Conservation (phyloP, 2,888 invertebrate genomes). For the Phaedon cochleariae region DNA sequence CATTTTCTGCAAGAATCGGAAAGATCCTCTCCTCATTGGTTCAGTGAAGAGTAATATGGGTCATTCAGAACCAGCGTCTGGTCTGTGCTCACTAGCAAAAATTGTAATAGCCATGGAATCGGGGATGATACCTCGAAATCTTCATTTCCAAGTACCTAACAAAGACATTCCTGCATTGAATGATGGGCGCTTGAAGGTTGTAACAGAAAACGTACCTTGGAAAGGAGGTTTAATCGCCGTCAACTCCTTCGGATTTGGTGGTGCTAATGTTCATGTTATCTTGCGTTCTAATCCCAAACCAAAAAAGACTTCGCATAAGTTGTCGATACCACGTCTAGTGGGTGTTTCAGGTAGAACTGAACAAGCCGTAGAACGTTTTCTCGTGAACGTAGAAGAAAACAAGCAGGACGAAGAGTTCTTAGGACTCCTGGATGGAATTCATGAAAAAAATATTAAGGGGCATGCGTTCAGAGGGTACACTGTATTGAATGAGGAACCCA, state of each 20-base stretch:
- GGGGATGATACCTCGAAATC: constrained; percentile 75
- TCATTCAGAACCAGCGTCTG: neutral
- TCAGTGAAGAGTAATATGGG: neutral
- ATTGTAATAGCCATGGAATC: constrained; percentile 74
- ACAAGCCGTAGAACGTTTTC: constrained; percentile 71
- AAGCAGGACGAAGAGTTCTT: constrained; percentile 73
- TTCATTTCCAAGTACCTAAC: constrained; percentile 66
- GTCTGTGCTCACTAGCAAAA: constrained; percentile 60
- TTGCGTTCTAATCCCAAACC: constrained; percentile 57
- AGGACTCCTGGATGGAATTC: constrained; percentile 75
- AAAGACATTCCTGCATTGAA: constrained; percentile 29
- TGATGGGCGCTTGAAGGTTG: constrained; percentile 53
- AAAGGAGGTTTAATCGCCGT: constrained; percentile 67
- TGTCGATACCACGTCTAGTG: constrained; percentile 58
- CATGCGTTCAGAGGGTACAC: constrained; percentile 81
- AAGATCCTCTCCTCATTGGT: neutral
- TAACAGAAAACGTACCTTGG: constrained; percentile 63
- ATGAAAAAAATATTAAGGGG: constrained; percentile 71
- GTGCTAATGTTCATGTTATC: constrained; percentile 66
- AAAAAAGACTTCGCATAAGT: constrained; percentile 4
- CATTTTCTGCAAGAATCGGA: constrained; percentile 74
- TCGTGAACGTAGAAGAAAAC: constrained; percentile 68
- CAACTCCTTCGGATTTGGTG: constrained; percentile 74
- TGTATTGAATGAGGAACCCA: constrained; percentile 33
- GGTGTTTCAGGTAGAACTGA: constrained; percentile 73